Percentiles rank a stretch among this genome's conserved stretches.
These are phyloP conservation scores for Hipposideros larvatus DNA, from an alignment of 2,797 vertebrate genomes.

Conservation along the genomic window DNA sequence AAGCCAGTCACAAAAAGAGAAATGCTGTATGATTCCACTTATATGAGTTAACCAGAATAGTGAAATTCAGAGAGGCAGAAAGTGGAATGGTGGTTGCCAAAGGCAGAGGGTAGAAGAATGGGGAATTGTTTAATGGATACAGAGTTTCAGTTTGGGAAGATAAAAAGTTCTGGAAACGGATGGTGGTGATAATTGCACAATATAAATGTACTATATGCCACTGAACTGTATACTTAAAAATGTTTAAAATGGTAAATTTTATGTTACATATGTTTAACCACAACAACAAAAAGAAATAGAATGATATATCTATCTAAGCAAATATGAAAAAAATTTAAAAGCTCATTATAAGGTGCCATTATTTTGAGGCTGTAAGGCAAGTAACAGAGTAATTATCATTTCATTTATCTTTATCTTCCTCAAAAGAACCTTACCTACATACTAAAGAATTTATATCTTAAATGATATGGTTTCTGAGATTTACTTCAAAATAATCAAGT, in stretches of 20 bases:
- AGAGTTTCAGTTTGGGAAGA: background rate
- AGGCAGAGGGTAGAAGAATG: background rate
- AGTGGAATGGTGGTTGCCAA: too few species aligned
- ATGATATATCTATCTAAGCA: background rate
- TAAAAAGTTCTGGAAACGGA: background rate
- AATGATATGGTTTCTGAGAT: background rate
- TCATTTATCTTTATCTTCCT: constrained; percentile 12
- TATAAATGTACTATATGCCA: background rate
- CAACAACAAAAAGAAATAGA: background rate
- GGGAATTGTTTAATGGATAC: background rate
- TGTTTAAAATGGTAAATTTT: background rate
- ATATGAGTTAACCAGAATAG: too few species aligned
- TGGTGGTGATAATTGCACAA: too few species aligned
- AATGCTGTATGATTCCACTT: background rate
- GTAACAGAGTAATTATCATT: background rate
- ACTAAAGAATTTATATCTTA: background rate
- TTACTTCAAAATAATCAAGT: constrained; percentile 35
- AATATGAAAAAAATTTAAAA: constrained; percentile 33
- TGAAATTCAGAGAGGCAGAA: background rate
- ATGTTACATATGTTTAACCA: background rate
- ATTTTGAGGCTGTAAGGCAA: background rate
- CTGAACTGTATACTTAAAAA: background rate
- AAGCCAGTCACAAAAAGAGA: background rate
- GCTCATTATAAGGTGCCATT: background rate
- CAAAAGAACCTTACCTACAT: background rate